Base-by-base conservation (phyloP, 2,888 invertebrate species). In the Choristoneura rosaceana region DNA sequence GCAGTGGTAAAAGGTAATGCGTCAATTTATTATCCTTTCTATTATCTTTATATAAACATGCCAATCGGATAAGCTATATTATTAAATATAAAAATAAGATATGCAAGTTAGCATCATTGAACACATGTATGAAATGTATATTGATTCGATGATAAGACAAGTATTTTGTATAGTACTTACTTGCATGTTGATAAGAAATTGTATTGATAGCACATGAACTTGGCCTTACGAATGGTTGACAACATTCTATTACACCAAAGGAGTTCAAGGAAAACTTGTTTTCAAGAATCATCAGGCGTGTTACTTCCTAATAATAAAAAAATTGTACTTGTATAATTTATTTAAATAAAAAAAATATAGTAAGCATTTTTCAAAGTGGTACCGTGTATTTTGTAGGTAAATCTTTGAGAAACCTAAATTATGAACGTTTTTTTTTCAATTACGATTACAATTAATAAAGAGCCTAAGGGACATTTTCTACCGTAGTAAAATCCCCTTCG, bases 151-250 rank as follows among this genome's bases (percentile, higher is more conserved):
- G 64, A 64, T 64, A 64, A 64, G 34, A 38, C n/a, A 63, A 63
- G 5, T 4, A 41, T 41, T 41, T 15, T 2, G 15, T n/a, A n/a
- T 14, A 12, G 15, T 45, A 38, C 14, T 12, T 43, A 45, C 12
- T 33, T 14, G 43, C 45, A 34, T 5, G 14, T 50, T 25, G 63
- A 63, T 47, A 33, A 50, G 47, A 52, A 15, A 52, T 52, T 4
- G 25, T 25, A 43, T 43, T 17, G 34, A 43, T 62, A 43, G 17
- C 12, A 17, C 58, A 15, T 73, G 71, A 73, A 73, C 71, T 73
- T 73, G 71, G 47, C 71, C 62, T 63, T 59, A 66, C 55, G n/a
- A 45, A 7, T 45, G 33, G 17, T 47, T 8, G 50, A 34, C 15
- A 17, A 43, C 43, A 45, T 43, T 62, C 43, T 34, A 34, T 59